Conservation (phyloP, 1,140 invertebrate species). For the Mamestra configurata region DNA sequence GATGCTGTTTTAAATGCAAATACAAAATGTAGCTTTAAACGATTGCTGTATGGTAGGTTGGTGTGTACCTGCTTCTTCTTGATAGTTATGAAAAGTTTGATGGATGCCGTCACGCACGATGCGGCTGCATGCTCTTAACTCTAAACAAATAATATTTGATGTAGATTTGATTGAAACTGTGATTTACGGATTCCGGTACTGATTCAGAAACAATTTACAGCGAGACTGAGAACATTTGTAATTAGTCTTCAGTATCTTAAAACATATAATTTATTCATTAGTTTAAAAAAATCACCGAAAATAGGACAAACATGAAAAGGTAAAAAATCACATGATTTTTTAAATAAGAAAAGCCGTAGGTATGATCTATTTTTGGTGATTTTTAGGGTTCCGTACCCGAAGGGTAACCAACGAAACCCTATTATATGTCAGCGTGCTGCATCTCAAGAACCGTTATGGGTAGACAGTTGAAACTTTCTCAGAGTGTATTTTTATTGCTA, state of each 20-base stretch:
- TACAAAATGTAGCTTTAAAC: not conserved
- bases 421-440: too few relatives aligned
- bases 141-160: constrained; percentile 23
- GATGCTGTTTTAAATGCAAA: constrained; percentile 18
- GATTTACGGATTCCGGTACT: constrained; percentile 36
- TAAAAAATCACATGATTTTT: too few relatives aligned
- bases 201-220: constrained; percentile 6
- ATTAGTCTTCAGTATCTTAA: not conserved
- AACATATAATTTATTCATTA: too few relatives aligned
- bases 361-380: too few relatives aligned
- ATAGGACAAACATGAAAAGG: too few relatives aligned
- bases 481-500: too few relatives aligned
- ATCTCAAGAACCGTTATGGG: too few relatives aligned
- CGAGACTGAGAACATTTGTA: constrained; percentile 1
- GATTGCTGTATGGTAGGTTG: constrained; percentile 12
- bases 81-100: constrained; percentile 52
- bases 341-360: too few relatives aligned
- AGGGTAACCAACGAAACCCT: too few relatives aligned
- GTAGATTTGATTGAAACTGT: constrained; percentile 35
- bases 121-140: not conserved
- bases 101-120: constrained; percentile 55
- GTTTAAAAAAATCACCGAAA: too few relatives aligned
- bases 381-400: too few relatives aligned
- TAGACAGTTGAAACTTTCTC: too few relatives aligned
- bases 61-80: constrained; percentile 55